These are phyloP conservation scores for Pteropus rufus DNA, from an alignment of 2,797 vertebrate species.

Conservation along the genomic window DNA sequence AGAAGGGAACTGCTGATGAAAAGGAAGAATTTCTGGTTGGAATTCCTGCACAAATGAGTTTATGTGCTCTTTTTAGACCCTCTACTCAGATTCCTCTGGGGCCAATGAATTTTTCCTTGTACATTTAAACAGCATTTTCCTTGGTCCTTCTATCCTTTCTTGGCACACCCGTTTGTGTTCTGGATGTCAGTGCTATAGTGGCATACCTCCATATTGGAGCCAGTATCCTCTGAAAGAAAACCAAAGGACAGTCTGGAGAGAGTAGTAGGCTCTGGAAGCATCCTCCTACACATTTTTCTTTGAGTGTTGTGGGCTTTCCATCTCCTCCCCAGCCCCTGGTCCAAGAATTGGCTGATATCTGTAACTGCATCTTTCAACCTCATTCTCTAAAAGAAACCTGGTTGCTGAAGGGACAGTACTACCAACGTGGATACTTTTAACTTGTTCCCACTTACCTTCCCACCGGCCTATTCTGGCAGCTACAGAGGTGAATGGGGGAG, in stretches of 20 bases:
- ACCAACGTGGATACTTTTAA: not conserved
- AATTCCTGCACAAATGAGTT: not conserved
- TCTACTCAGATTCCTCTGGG: not conserved
- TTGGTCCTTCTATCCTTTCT: not conserved
- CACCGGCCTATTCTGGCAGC: constrained; percentile 31
- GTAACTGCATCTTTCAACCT: constrained; percentile 63
- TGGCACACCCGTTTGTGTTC: not conserved
- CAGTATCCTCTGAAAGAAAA: no score
- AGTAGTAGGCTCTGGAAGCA: not conserved
- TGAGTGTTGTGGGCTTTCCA: not conserved
- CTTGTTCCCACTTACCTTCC: not conserved
- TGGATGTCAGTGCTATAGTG: not conserved
- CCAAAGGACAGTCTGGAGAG: not conserved
- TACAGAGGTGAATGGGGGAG: not conserved
- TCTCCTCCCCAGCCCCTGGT: not conserved
- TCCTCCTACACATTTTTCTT: not conserved
- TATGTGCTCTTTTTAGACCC: not conserved
- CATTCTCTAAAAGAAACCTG: constrained; percentile 63
- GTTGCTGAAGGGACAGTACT: not conserved
- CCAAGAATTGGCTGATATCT: not conserved
- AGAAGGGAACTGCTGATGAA: not conserved
- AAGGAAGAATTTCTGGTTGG: not conserved
- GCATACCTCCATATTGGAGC: not conserved
- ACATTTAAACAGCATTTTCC: not conserved
- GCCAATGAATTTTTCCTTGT: not conserved